phyloP scores from a whole-genome alignment of 2,888 invertebrate genomes.

The Drosophila anceps region DNA sequence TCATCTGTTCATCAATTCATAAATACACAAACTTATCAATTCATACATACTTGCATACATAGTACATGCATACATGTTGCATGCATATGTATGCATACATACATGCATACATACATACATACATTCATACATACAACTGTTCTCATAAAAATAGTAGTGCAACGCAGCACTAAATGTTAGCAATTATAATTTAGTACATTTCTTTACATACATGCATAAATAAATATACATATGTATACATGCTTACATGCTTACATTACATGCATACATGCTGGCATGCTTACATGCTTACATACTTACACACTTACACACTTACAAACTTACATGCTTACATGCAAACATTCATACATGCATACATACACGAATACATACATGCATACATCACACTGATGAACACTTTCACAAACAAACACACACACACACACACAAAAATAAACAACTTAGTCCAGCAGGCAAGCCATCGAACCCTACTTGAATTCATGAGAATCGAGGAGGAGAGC shows the following conservation, averaged over 20 bases:
- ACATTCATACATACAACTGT: not conserved
- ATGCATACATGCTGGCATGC: too few relatives aligned
- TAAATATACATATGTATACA: not conserved
- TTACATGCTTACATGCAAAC: not conserved
- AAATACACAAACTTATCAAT: too few relatives aligned
- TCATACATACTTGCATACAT: not conserved
- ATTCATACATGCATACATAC: not conserved
- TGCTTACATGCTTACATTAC: too few relatives aligned
- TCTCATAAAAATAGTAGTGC: too few relatives aligned
- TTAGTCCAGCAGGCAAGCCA: too few relatives aligned
- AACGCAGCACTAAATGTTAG: too few relatives aligned
- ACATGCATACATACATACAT: not conserved
- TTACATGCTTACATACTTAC: too few relatives aligned
- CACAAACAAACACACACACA: not conserved
- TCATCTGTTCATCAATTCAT: not conserved
- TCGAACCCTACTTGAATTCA: not conserved
- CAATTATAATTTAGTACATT: too few relatives aligned
- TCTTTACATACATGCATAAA: too few relatives aligned
- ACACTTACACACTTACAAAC: not conserved
- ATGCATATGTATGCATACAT: too few relatives aligned
- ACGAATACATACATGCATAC: not conserved
- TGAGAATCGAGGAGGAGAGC: constrained; percentile 9
- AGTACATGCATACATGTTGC: not conserved
- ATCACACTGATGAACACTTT: not conserved
- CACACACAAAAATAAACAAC: not conserved